These are phyloP conservation scores for Lordiphosa collinella DNA, from an alignment of 1,140 invertebrate species.

Conservation along the genomic window DNA sequence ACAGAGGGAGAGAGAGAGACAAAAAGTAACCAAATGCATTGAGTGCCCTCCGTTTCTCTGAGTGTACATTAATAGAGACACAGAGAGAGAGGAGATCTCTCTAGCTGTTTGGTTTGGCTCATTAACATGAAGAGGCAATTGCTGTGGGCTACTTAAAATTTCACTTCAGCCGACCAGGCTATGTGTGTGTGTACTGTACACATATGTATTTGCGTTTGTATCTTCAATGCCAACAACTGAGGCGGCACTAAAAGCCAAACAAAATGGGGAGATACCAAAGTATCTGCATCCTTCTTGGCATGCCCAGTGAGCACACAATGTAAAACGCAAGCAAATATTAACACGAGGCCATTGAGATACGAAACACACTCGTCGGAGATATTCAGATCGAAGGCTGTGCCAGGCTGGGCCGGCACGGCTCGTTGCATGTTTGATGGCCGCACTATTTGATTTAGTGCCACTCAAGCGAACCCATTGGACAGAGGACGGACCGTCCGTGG, in stretches of 20 bases:
- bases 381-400: background rate
- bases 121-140: constrained; percentile 1
- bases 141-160: no score
- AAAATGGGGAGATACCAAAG: constrained; percentile 63
- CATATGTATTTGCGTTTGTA: background rate
- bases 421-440: constrained; percentile 64
- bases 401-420: constrained; percentile 36
- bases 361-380: background rate
- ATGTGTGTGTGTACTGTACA: background rate
- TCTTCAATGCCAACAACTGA: constrained; percentile 39
- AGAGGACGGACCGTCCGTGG: constrained; percentile 4
- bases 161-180: no score
- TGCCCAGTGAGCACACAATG: constrained; percentile 64
- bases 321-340: constrained; percentile 72
- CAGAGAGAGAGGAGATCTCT: constrained; percentile 5
- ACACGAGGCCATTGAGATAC: constrained; percentile 54
- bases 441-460: constrained; percentile 65
- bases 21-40: no score
- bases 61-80: constrained; percentile 9
- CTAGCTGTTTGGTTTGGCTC: constrained; percentile 1
- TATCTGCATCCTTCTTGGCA: constrained; percentile 15
- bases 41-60: background rate
- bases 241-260: constrained; percentile 69
- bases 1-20: background rate
- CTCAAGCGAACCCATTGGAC: constrained; percentile 34